Percentiles rank a stretch among this genome's conserved stretches.
Evolutionary conservation across 2,888 invertebrate species (phyloP).

Genomic region (Entomobrya proxima): DNA sequence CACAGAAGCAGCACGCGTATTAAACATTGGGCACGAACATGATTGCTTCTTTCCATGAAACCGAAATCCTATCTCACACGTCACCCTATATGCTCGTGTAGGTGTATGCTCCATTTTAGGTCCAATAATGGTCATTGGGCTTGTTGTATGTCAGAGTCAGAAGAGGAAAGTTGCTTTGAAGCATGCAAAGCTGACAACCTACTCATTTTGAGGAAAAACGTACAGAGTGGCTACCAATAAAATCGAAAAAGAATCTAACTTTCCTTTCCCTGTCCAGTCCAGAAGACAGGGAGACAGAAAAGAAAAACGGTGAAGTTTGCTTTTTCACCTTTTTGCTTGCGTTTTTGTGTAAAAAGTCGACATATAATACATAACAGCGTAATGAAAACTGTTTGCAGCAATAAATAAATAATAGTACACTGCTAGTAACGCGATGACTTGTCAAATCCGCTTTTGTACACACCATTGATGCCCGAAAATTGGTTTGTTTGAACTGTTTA

Average conservation of each 20-base stretch:
- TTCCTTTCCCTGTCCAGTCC: conserved; percentile 3
- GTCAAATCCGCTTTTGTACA: conserved; percentile 24
- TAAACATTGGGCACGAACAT: conserved; percentile 52
- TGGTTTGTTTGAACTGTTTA: conserved; percentile 37
- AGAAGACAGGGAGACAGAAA: too few relatives aligned
- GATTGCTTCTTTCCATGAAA: conserved; percentile 61
- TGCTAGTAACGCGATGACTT: conserved; percentile 23
- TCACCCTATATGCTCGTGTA: conserved; percentile 10
- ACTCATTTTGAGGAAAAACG: background rate
- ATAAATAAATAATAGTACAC: conserved; percentile 24
- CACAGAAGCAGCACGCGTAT: conserved; percentile 39
- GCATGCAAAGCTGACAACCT: background rate
- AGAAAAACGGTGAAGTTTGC: background rate
- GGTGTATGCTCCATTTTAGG: conserved; percentile 21
- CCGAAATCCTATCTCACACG: conserved; percentile 13
- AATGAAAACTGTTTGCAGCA: background rate
- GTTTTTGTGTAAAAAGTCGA: background rate
- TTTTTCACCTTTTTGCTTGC: background rate
- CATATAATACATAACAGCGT: background rate
- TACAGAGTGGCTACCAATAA: background rate
- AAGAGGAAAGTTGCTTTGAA: background rate
- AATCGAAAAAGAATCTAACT: background rate
- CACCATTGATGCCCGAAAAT: conserved; percentile 2
- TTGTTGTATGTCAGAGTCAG: background rate
- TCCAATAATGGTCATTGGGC: background rate